phyloP scores from a whole-genome alignment of 2,888 invertebrate species.

The Thereva nobilitata region DNA sequence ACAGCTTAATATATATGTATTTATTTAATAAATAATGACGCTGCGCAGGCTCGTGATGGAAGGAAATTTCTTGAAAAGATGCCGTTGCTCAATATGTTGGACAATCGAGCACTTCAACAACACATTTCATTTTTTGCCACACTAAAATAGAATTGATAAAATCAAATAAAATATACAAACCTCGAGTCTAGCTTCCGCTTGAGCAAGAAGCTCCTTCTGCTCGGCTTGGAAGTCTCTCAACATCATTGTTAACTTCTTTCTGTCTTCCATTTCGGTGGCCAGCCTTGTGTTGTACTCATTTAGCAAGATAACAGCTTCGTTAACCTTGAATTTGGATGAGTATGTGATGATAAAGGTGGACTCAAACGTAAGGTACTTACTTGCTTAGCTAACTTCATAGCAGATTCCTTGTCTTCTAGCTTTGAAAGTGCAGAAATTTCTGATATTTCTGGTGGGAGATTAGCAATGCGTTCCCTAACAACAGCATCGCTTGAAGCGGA shows the following conservation, averaged over 20 bases:
- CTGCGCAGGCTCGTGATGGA: no score
- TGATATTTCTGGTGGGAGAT: slow-evolving; percentile 91
- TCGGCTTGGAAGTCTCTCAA: slow-evolving; percentile 83
- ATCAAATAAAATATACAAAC: slow-evolving; percentile 59
- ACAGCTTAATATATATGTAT: no score
- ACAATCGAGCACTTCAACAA: no score
- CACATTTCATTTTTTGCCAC: no score
- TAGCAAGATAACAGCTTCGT: slow-evolving; percentile 83
- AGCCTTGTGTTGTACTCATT: slow-evolving; percentile 89
- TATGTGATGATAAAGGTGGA: not conserved
- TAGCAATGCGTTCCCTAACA: slow-evolving; percentile 90
- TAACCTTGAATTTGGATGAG: slow-evolving; percentile 54
- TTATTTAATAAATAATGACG: no score
- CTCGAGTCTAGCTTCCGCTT: slow-evolving; percentile 86
- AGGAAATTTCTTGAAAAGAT: no score
- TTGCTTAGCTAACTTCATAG: slow-evolving; percentile 74
- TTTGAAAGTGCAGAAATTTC: slow-evolving; percentile 85
- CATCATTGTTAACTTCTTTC: slow-evolving; percentile 84
- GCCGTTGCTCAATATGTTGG: no score
- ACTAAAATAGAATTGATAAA: no score
- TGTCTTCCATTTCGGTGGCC: slow-evolving; percentile 85
- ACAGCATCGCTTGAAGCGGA: slow-evolving; percentile 94
- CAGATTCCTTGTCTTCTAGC: slow-evolving; percentile 81
- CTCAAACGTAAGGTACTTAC: slow-evolving; percentile 59
- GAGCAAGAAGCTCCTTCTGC: slow-evolving; percentile 82